Conservation (phyloP, 2,113 vertebrate species). For the Onychostoma macrolepis region DNA sequence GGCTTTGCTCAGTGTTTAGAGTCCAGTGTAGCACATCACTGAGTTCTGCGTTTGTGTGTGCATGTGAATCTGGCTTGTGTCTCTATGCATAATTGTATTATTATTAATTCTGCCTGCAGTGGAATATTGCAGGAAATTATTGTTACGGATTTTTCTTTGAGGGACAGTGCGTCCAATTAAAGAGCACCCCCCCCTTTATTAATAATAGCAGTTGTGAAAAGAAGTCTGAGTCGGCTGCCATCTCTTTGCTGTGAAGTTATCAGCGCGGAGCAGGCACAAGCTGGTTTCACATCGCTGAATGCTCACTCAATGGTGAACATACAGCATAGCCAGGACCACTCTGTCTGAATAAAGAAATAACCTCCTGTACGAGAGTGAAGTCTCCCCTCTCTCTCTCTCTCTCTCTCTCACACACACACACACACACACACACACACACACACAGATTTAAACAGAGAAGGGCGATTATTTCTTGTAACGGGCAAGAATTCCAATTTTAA, state of each 20-base stretch:
- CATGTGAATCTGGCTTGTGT: constrained; percentile 39
- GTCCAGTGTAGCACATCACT: constrained; percentile 40
- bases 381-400: neutral
- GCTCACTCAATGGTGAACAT: constrained; percentile 74
- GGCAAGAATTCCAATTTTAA: constrained; percentile 5
- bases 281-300: constrained; percentile 74
- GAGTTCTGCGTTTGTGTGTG: constrained; percentile 43
- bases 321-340: constrained; percentile 51
- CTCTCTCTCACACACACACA: neutral
- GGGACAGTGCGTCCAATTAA: constrained; percentile 75
- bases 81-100: constrained; percentile 56
- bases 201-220: constrained; percentile 68
- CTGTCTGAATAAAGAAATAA: constrained; percentile 53
- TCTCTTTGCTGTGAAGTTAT: constrained; percentile 67
- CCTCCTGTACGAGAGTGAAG: constrained; percentile 47
- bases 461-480: constrained; percentile 10
- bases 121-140: constrained; percentile 72
- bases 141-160: constrained; percentile 63
- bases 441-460: neutral
- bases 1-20: neutral
- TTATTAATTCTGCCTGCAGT: constrained; percentile 72
- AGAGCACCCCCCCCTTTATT: constrained; percentile 66
- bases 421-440: constrained; percentile 37
- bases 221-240: constrained; percentile 38
- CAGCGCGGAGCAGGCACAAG: constrained; percentile 72